Evolutionary conservation across 1,140 invertebrate genomes (phyloP), one percentile per base, ranked within the genome.

Genomic region (Ceratitis capitata): DNA sequence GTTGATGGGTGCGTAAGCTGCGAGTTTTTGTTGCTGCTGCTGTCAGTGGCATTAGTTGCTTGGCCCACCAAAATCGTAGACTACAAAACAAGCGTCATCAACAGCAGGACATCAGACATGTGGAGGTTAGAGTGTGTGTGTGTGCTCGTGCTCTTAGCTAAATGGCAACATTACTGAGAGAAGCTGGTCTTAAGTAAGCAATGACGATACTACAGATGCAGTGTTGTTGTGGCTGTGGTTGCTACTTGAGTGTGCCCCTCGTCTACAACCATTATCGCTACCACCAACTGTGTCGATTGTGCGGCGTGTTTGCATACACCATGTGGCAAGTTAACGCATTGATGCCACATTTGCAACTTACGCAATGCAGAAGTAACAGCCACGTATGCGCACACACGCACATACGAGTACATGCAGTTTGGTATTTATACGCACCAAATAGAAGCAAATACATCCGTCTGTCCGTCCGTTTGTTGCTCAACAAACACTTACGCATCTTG

Each of bases 251-350:
- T 32, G 32, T 4, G 29, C 10, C 4, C 19, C 1, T 69, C 4
- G 69, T 45, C 1, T 12, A n/a, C n/a, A 61, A 26, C 5, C 69
- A 5, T 47, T 16, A 19, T 45, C 35, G 69, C 69, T 23, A 78
- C 69, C 69, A 78, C 69, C 69, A 78, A 78, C 69, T 78, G 69
- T 78, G 69, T 78, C 69, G 45, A 78, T 78, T 42, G 42, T 78
- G n/a, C n/a, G 39, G 69, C 69, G 19, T 78, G 69, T 78, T 78
- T 78, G 69, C 39, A 45, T 78, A 78, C 39, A 78, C 42, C 69
- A 78, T 78, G 69, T 78, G 69, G 69, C 69, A 78, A 78, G 69
- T 78, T 78, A 78, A 45, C 69, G 69, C 39, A 39, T 45, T 23
- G 23, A 7, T 19, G 16, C 7, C 45, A 42, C 69, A 78, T 45